Conservation (phyloP, 35 echinoderm and acorn worm species). For the Strongylocentrotus purpuratus region DNA sequence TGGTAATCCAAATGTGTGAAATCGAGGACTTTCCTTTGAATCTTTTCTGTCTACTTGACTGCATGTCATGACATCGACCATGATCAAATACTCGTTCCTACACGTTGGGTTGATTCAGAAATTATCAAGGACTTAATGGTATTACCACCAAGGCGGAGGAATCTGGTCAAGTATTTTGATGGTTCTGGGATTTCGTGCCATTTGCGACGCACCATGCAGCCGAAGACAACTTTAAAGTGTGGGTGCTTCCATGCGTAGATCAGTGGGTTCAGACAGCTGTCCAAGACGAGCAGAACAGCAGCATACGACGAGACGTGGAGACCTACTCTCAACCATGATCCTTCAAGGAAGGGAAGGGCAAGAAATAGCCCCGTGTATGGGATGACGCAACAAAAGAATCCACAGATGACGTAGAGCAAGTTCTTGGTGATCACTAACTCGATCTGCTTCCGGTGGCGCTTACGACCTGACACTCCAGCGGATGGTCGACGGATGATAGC, state of each 20-base stretch:
- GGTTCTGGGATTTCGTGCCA: constrained; percentile 60
- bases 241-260: constrained; percentile 70
- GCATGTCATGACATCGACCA: background rate
- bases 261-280: constrained; percentile 68
- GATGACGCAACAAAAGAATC: constrained; percentile 47
- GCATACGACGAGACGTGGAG: constrained; percentile 32
- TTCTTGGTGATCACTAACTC: constrained; percentile 66
- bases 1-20: too few species aligned
- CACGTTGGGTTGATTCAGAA: background rate
- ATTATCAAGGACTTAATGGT: background rate
- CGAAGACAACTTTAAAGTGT: constrained; percentile 66
- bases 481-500: background rate
- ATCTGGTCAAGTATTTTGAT: constrained; percentile 23
- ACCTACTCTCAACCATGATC: background rate
- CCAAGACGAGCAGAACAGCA: constrained; percentile 20
- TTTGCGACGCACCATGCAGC: constrained; percentile 59
- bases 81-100: background rate
- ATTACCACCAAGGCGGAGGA: background rate
- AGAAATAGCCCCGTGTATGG: constrained; percentile 36
- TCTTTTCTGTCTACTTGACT: too few species aligned
- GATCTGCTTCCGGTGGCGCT: background rate
- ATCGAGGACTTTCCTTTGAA: too few species aligned
- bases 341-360: background rate
- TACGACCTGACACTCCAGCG: background rate
- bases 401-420: constrained; percentile 63